These are phyloP conservation scores for Cosmia pyralina DNA, from an alignment of 2,888 invertebrate species.

Conservation along the genomic window DNA sequence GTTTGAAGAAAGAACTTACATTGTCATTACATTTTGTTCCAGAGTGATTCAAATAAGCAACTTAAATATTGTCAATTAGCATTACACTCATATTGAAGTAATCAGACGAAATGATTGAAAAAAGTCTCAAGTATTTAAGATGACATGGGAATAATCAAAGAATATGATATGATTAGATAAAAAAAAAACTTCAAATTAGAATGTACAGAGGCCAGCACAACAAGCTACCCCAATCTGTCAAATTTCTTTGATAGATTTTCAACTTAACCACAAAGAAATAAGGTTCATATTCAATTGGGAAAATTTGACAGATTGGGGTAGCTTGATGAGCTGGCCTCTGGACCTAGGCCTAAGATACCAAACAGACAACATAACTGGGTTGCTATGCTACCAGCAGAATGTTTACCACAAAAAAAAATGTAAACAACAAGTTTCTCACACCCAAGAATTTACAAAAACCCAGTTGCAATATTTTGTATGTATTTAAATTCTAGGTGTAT, in stretches of 20 bases:
- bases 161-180: conserved; percentile 9
- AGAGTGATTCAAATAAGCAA: conserved; percentile 4
- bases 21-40: conserved; percentile 8
- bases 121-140: conserved; percentile 16
- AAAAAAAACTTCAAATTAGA: not conserved
- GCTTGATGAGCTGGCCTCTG: too few relatives aligned
- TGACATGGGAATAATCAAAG: conserved; percentile 35
- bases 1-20: conserved; percentile 24
- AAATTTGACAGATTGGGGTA: too few relatives aligned
- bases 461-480: not conserved
- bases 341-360: not conserved
- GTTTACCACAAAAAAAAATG: not conserved
- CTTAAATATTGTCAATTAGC: conserved; percentile 10
- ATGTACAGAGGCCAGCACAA: too few relatives aligned
- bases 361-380: not conserved
- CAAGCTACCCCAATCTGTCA: too few relatives aligned
- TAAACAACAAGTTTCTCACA: conserved; percentile 5
- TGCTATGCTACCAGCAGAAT: not conserved
- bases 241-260: too few relatives aligned
- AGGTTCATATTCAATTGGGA: too few relatives aligned
- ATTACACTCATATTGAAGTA: conserved; percentile 13
- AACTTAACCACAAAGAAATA: too few relatives aligned
- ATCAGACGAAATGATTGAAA: conserved; percentile 19
- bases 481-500: not conserved
- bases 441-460: not conserved